Evolutionary conservation across 2,113 vertebrate genomes (phyloP), one percentile per base, ranked within the genome.

Genomic region (Felis chaus): DNA sequence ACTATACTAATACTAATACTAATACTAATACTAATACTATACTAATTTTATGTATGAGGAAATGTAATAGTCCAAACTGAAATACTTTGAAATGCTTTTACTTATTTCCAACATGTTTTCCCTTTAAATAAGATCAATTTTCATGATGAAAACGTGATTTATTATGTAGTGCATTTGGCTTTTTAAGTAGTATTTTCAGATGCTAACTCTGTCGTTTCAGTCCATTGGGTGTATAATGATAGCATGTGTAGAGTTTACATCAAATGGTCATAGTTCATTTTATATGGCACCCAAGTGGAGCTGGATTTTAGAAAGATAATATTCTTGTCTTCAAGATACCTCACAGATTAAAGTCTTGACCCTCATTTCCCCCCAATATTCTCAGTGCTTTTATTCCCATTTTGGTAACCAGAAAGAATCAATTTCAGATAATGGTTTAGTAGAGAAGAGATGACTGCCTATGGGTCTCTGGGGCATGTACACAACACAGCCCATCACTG

Each of bases 341-440:
- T 88, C 48, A 69, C 39, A 97, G 92, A 98, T 98, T 97, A 97
- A 98, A 97, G 91, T 97, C 85, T 87, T 97, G 96, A 97, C 93
- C 85, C 18, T 92, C 81, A 95, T 94, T 97, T 93, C 84, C 96
- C 50, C 41, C 88, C 86, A 89, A 82, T 96, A 98, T 92, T 97
- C 83, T 98, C 96, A 89, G 78, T 89, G 97, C 87, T 94, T 97
- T 80, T 93, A 80, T 93, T 97, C 85, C 48, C 83, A 82, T 85
- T 98, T 96, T 63, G 53, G 84, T 94, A 94, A 92, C 94, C 50
- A 97, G 93, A 95, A 95, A 85, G 93, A 97, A 97, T 93, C 73
- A 80, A 89, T 97, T 98, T 97, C 73, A 89, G 92, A 96, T 96
- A 97, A 94, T 9, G 8, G 68, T 41, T 91, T 85, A 50, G 95